Base-by-base conservation (phyloP, 2,888 invertebrate species). In the Drosophila incognita region DNA sequence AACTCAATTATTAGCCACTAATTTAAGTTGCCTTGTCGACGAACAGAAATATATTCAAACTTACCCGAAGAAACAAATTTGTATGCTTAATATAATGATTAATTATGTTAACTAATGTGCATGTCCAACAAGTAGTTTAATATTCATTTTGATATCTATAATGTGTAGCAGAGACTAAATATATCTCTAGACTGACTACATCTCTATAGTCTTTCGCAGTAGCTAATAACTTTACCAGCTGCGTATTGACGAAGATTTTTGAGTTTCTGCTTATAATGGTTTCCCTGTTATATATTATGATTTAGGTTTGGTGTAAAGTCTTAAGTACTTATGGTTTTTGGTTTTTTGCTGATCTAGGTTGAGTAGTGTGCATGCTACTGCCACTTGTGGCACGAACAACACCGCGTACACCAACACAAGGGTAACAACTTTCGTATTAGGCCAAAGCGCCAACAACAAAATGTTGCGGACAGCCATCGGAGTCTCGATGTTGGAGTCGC, bases 351-450 rank as follows among this genome's bases (percentile, higher is more conserved):
- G 27, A 40, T 57, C 69, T 57, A 68, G 82, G 86, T 56, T 57
- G 76, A 8, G 7, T 33, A 59, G 80, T 87, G 82, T 71, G 31
- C 31, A 40, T 84, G 82, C 76, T 76, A 81, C 70, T 86, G 87
- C 84, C 72, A 81, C 82, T 85, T 86, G 88, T 87, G 83, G 82
- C 83, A 82, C 76, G 70, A 82, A 71, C 75, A 79, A 77, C 72
- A 48, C 61, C 60, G 69, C 64, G 74, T 64, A 79, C 88, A 88
- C 84, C 73, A 79, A 78, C 70, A 84, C 87, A 87, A 87, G 87
- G 87, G 89, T 89, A 89, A 86, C 87, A 87, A 87, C 87, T 84
- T 84, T 84, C 84, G 83, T 73, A 86, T 83, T 81, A 83, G 80
- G 81, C 80, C 80, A 80, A 81, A 35, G 53, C 79, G 65, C 49